Percentiles rank a stretch among this genome's conserved stretches.
phyloP scores from a whole-genome alignment of 1,140 invertebrate genomes.

The Bombyx mori region ASM3026992v2 NC_085107.1:11442001-11442500 shows the following conservation, averaged over 20 bases:
- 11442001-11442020: too few relatives aligned
- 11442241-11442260: conserved; percentile 11
- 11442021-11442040: too few relatives aligned
- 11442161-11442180: conserved; percentile 19
- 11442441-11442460: conserved; percentile 43
- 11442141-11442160: conserved; percentile 20
- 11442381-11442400: conserved; percentile 40
- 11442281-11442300: conserved; percentile 48
- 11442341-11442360: conserved; percentile 21
- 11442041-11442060: too few relatives aligned
- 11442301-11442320: conserved; percentile 38
- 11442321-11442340: conserved; percentile 57
- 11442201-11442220: conserved; percentile 1
- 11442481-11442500: conserved; percentile 37
- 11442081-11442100: conserved; percentile 42
- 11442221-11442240: neutral
- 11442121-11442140: conserved; percentile 39
- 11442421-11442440: conserved; percentile 38
- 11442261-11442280: conserved; percentile 22
- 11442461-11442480: conserved; percentile 31
- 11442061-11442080: too few relatives aligned
- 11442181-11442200: neutral
- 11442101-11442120: conserved; percentile 39
- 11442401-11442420: conserved; percentile 34
- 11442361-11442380: conserved; percentile 26